Conservation (phyloP, 2,797 vertebrate species). For the Argentina silus region DNA sequence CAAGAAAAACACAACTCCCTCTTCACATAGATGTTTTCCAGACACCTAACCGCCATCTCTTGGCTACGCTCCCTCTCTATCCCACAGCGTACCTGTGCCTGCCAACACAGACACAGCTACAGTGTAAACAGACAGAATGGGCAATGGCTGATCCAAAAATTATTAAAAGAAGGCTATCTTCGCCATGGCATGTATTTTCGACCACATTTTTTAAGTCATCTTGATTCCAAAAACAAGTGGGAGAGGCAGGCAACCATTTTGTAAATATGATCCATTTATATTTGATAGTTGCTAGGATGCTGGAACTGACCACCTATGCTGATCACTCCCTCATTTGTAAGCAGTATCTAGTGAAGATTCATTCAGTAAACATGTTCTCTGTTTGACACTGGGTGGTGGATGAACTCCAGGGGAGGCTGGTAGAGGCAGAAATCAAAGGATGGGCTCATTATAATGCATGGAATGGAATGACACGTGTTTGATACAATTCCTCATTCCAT, state of each 20-base stretch:
- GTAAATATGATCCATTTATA: background rate
- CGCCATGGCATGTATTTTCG: background rate
- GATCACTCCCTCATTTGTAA: background rate
- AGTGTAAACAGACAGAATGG: constrained; percentile 6
- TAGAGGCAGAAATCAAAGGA: too few species aligned
- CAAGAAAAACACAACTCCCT: constrained; percentile 35
- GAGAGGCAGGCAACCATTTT: background rate
- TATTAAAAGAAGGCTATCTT: background rate
- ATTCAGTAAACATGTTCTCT: background rate
- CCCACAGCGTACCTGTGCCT: constrained; percentile 27
- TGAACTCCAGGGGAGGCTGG: too few species aligned
- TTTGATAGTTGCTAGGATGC: constrained; percentile 7
- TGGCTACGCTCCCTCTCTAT: constrained; percentile 32
- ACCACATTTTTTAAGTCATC: background rate
- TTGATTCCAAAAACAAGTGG: background rate
- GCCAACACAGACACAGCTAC: background rate
- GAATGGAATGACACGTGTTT: too few species aligned
- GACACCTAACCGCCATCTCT: constrained; percentile 34
- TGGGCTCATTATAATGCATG: too few species aligned
- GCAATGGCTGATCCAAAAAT: constrained; percentile 4
- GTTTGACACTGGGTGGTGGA: background rate
- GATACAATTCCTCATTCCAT: too few species aligned
- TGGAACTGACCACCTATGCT: background rate
- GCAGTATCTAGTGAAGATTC: background rate
- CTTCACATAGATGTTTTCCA: constrained; percentile 50